Percentiles rank a stretch among this genome's conserved stretches.
Conservation (phyloP, 2,797 vertebrate species). For the Helicolenus hilgendorfi region DNA sequence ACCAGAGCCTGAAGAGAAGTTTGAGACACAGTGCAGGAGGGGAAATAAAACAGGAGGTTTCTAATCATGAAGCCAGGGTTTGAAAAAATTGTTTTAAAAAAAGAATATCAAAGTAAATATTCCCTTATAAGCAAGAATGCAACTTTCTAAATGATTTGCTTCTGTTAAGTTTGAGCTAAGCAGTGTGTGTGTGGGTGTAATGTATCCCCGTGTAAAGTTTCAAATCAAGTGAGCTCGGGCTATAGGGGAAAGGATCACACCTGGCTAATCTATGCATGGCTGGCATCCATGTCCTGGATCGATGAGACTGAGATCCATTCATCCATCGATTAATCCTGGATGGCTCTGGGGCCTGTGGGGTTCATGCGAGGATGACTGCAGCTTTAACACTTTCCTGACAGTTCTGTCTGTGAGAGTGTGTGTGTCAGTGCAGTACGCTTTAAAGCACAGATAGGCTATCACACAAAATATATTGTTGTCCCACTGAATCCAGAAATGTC, state of each 20-base stretch:
- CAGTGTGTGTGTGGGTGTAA: background rate
- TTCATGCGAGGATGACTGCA: slow-evolving; percentile 20
- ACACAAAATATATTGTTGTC: background rate
- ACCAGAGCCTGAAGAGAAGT: slow-evolving; percentile 10
- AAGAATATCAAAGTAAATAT: slow-evolving; percentile 4
- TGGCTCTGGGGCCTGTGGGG: slow-evolving; percentile 31
- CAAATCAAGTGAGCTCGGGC: slow-evolving; percentile 33
- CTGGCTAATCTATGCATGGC: slow-evolving; percentile 71
- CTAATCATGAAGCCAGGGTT: background rate
- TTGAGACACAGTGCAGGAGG: background rate
- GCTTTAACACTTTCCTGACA: slow-evolving; percentile 21
- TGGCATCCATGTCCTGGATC: slow-evolving; percentile 63
- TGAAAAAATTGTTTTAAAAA: background rate
- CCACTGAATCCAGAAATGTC: background rate
- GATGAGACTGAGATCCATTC: slow-evolving; percentile 71
- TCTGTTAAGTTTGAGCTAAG: background rate
- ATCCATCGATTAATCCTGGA: slow-evolving; percentile 80
- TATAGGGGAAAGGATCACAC: slow-evolving; percentile 46
- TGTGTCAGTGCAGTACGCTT: background rate
- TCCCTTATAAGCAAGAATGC: background rate
- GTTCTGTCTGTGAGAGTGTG: background rate
- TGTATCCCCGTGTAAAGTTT: slow-evolving; percentile 33
- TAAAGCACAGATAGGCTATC: background rate
- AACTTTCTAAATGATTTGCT: background rate
- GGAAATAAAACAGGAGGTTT: background rate